These are phyloP conservation scores for Athene cunicularia DNA, from an alignment of 2,113 vertebrate genomes.

Conservation along the genomic window DNA sequence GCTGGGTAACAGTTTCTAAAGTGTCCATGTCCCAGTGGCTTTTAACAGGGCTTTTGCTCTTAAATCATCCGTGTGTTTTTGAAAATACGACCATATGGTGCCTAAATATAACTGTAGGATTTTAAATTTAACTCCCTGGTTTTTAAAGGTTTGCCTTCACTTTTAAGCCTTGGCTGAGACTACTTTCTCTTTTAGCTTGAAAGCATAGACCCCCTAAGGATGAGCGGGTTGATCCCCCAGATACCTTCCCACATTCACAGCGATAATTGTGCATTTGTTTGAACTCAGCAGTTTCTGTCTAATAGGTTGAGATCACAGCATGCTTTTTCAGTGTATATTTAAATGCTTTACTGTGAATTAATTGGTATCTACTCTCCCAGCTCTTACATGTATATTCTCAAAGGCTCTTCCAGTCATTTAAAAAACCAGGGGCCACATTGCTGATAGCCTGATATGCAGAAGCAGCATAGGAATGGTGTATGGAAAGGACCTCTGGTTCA, in stretches of 20 bases:
- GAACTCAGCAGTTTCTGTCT: not conserved
- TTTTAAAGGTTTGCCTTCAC: not conserved
- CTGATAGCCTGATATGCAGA: not conserved
- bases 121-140: not conserved
- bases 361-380: not conserved
- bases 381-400: not conserved
- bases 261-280: not conserved
- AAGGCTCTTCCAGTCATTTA: not conserved
- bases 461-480: not conserved
- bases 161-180: not conserved
- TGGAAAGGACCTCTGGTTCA: not conserved
- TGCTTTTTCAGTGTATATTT: not conserved
- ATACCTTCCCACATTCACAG: not conserved
- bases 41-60: not conserved
- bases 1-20: not conserved
- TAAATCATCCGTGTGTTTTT: not conserved
- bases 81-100: not conserved
- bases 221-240: not conserved
- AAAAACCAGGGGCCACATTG: not conserved
- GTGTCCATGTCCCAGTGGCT: not conserved
- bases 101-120: not conserved
- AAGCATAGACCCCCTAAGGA: not conserved
- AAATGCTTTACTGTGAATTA: not conserved
- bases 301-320: not conserved
- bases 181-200: not conserved